Evolutionary conservation across 2,113 vertebrate genomes (phyloP), one percentile per base, ranked within the genome.

Genomic region (Mixornis gularis): DNA sequence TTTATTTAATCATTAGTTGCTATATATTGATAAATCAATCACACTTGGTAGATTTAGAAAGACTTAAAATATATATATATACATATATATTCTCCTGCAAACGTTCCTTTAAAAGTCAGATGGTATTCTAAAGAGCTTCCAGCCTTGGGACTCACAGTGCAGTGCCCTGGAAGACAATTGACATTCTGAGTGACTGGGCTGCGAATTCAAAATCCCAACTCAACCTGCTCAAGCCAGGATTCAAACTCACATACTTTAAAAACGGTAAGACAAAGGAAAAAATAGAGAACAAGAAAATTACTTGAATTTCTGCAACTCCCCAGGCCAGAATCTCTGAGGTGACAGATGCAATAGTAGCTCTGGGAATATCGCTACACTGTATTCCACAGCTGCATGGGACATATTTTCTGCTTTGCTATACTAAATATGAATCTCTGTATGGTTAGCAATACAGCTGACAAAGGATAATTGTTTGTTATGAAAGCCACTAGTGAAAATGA

Each of bases 151-250:
- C 79, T 95, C 89, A 78, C 84, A 95, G 94, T 93, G 89, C 96
- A 96, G 89, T 89, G 94, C 91, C 96, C 94, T 95, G 81, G 90
- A 97, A 96, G 95, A 96, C 91, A 94, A 96, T 71, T 96, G 95
- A 96, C 96, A 96, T 97, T 97, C 96, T 96, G 96, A 97, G 91
- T 96, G 95, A 97, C 94, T 95, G 92, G 90, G 80, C 94, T 97
- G 95, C 20, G 76, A 95, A 96, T 96, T 96, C 90, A 90, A 96
- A 97, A 95, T 96, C 95, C 96, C 96, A 96, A 43, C 49, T 91
- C 91, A 17, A 87, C 89, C 79, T 92, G 88, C 73, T 89, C 76
- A 82, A 94, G 92, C 85, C 88, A 94, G 69, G 63, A 95, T 83
- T 88, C 69, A 91, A 95, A 87, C 34, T 90, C 79, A 66, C 22